phyloP scores from a whole-genome alignment of 1,140 invertebrate species.

The Babylonia areolata region DNA sequence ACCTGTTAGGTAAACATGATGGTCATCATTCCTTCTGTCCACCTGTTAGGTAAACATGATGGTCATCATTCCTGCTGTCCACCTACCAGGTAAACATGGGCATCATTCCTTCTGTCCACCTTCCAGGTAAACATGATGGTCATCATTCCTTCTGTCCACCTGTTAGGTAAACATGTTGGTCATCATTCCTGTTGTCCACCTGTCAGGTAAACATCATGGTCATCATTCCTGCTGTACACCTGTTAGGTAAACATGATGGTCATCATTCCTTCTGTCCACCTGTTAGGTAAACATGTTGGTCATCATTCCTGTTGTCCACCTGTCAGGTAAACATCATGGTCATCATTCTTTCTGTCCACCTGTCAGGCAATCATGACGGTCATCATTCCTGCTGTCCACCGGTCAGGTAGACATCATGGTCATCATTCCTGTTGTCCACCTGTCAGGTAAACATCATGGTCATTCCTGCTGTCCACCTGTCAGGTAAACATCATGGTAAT shows the following conservation, averaged over 20 bases:
- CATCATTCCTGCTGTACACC: conserved; percentile 58
- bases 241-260: conserved; percentile 1
- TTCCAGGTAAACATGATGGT: background rate
- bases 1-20: conserved; percentile 40
- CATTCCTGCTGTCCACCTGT: conserved; percentile 57
- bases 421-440: conserved; percentile 57
- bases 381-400: conserved; percentile 58
- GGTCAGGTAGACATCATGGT: too few relatives aligned
- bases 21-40: conserved; percentile 57
- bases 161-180: conserved; percentile 1
- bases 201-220: background rate
- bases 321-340: background rate
- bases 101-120: conserved; percentile 57
- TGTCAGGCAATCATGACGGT: background rate
- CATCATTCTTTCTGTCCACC: conserved; percentile 58
- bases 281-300: conserved; percentile 1
- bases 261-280: conserved; percentile 58
- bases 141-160: conserved; percentile 58
- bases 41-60: conserved; percentile 40
- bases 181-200: conserved; percentile 58
- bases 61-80: conserved; percentile 57
- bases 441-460: conserved; percentile 26
- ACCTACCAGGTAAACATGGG: conserved; percentile 42
- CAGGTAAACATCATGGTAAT: too few relatives aligned
- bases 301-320: conserved; percentile 58